phyloP scores from a whole-genome alignment of 2,113 vertebrate species.

The Gymnocephalus cernua region DNA sequence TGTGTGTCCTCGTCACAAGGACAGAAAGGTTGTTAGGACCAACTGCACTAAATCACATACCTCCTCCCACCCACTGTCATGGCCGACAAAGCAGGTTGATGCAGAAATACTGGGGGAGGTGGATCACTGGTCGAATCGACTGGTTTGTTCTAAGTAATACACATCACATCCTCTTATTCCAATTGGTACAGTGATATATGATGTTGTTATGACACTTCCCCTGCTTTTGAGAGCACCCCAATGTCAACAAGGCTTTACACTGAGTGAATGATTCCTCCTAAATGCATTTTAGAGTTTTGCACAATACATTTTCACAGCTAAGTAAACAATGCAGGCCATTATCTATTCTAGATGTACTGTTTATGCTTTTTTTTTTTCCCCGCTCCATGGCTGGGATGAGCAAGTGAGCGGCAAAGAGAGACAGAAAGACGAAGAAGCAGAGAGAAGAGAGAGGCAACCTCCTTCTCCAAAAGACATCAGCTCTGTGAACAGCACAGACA shows the following conservation, averaged over 20 bases:
- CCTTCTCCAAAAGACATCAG: slow-evolving; percentile 70
- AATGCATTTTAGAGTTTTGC: slow-evolving; percentile 84
- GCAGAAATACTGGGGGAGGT: slow-evolving; percentile 57
- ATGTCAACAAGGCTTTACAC: slow-evolving; percentile 75
- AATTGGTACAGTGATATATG: slow-evolving; percentile 77
- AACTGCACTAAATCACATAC: slow-evolving; percentile 80
- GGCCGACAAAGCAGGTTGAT: slow-evolving; percentile 74
- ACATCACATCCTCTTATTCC: slow-evolving; percentile 75
- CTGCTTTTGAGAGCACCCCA: slow-evolving; percentile 70
- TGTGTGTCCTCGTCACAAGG: slow-evolving; percentile 80
- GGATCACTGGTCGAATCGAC: slow-evolving; percentile 56
- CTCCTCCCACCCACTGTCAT: slow-evolving; percentile 71
- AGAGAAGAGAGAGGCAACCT: slow-evolving; percentile 51
- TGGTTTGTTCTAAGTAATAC: slow-evolving; percentile 55
- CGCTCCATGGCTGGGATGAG: slow-evolving; percentile 59
- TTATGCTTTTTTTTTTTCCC: slow-evolving; percentile 72
- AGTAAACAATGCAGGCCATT: slow-evolving; percentile 83
- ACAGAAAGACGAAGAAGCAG: slow-evolving; percentile 60
- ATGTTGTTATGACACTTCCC: slow-evolving; percentile 80
- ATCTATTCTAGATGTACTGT: slow-evolving; percentile 80
- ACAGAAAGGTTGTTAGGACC: slow-evolving; percentile 82
- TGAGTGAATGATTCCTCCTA: slow-evolving; percentile 78
- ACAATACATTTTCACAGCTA: slow-evolving; percentile 80
- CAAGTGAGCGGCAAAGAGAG: slow-evolving; percentile 51
- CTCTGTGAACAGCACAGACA: slow-evolving; percentile 75